Base-by-base conservation (phyloP, 2,113 vertebrate species). In the Pangasianodon gigas region DNA sequence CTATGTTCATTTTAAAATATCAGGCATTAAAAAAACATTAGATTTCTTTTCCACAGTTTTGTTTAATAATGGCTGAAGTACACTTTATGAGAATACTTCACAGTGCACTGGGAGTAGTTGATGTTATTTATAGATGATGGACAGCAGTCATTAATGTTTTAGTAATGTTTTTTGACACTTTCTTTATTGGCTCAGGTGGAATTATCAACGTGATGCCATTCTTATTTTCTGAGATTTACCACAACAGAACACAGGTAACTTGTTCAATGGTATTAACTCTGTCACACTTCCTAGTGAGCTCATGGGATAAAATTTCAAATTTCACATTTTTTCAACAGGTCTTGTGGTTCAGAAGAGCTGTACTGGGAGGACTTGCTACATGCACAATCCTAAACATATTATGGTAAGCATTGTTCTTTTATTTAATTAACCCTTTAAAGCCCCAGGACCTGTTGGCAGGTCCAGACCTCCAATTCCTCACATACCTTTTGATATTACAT, bases 151-250 rank as follows among this genome's bases (percentile, higher is more conserved):
- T 5, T 89, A 87, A n/a, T 37, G 24, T 65, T 90, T 88, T 86
- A 86, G 9, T 89, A 26, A 54, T 86, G 75, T 56, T 69, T 69
- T 54, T 65, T 87, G 1, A 24, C n/a, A n/a, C 60, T 16, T 46
- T n/a, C 13, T 79, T 37, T 86, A 16, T 87, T 85, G 90, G 89
- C 48, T 92, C 92, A 96, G 95, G 95, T 88, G 94, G 94, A 85
- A 95, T 96, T 89, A 93, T 96, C 71, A 96, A 96, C 69, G 93
- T 96, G 93, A 96, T 96, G 95, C 95, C 94, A 18, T 92, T 95
- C 86, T 92, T 96, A 44, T 96, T 95, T 93, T 95, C 95, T 1
- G 93, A 96, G 90, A 96, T 96, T 88, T 95, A 94, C 46, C 94
- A 94, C 92, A 94, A 94, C 91, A 95, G 80, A 93, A 92, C 90